Base-by-base conservation (phyloP, 2,113 vertebrate species). In the Gorsachius goisagi region DNA sequence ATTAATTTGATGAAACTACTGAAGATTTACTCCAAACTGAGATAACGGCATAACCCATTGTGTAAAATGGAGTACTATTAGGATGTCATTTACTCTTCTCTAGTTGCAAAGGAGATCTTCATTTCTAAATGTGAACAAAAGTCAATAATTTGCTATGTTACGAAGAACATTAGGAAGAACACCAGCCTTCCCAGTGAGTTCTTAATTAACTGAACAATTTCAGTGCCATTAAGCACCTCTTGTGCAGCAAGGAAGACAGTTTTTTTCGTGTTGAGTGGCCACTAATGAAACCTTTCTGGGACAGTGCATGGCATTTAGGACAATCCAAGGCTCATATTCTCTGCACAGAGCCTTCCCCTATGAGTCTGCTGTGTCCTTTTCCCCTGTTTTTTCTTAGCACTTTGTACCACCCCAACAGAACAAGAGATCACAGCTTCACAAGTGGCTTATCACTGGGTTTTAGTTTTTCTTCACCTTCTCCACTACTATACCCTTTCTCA, bases 191-290 rank as follows among this genome's bases (percentile, higher is more conserved):
- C 67, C 2, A 0, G 52, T 80, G 66, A 71, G 30, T 82, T 88
- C 58, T 87, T 94, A 94, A 95, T 93, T 96, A 77, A 69, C 26
- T 62, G 69, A 95, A 85, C 27, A 87, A 69, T 92, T 92, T 78
- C 60, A 64, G 49, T 78, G 27, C 19, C 62, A 92, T 89, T 90
- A 88, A 92, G 47, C 24, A 90, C 47, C 35, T 75, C 66, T 92
- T 68, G 9, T 84, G 24, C 24, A 92, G 69, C 49, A 90, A 87
- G 37, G 5, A 80, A 78, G 35, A 47, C 5, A 27, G 21, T 33
- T 39, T 55, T 80, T 88, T 71, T 89, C n/a, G 37, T 63, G 63
- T 67, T 81, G 58, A 93, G 59, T 58, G 26, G 23, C 28, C 37
- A 56, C 41, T 79, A 80, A 88, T 41, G 68, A 80, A 84, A 72